phyloP scores from a whole-genome alignment of 2,888 invertebrate genomes.

The Axea sp. region DNA sequence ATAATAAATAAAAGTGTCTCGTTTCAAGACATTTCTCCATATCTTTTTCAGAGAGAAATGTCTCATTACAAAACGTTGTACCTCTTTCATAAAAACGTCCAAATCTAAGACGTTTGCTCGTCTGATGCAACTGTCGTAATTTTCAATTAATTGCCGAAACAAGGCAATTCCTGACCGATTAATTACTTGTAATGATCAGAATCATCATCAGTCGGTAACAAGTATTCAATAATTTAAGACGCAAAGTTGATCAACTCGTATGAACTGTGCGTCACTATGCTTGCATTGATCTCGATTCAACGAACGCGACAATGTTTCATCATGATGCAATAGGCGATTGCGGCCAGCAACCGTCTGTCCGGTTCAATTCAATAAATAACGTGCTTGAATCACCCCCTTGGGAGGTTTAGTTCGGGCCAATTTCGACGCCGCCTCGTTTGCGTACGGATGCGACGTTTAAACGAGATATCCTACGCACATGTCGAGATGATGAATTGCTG shows the following conservation, averaged over 20 bases:
- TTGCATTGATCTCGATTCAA: slow-evolving; percentile 43
- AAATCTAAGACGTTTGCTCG: no score
- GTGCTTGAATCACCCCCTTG: slow-evolving; percentile 57
- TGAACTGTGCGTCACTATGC: no score
- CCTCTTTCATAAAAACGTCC: no score
- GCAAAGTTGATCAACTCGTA: no score
- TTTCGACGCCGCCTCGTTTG: slow-evolving; percentile 56
- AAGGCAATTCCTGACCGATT: no score
- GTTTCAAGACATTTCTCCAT: no score
- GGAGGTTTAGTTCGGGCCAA: slow-evolving; percentile 49
- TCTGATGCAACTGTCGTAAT: no score
- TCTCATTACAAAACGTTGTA: no score
- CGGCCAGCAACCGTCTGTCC: slow-evolving; percentile 62
- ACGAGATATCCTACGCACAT: slow-evolving; percentile 50
- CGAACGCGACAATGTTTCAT: slow-evolving; percentile 66
- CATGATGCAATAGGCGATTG: slow-evolving; percentile 66
- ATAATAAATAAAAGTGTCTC: no score
- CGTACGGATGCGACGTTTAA: slow-evolving; percentile 42
- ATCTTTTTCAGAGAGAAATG: no score
- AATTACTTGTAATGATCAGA: no score
- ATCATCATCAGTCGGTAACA: slow-evolving; percentile 8
- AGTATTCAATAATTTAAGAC: slow-evolving; percentile 15
- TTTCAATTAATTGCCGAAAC: no score
- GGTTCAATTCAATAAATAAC: slow-evolving; percentile 68
- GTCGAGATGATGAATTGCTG: slow-evolving; percentile 46